A percentile compares a stretch with the other conserved stretches of the same genome.
phyloP scores from a whole-genome alignment of 2,888 invertebrate species.

The Nomada hirtipes region DNA sequence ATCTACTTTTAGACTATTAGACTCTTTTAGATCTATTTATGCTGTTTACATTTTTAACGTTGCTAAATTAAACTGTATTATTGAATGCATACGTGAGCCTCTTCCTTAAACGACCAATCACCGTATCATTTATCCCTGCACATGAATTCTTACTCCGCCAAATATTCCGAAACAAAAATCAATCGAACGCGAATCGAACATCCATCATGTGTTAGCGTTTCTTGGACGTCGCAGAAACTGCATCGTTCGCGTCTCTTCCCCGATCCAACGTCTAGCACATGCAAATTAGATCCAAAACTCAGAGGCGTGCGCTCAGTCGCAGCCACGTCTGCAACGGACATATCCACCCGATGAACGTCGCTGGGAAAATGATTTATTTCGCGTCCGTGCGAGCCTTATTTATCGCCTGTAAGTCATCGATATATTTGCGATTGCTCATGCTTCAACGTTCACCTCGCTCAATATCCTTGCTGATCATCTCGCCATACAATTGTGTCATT shows the following conservation, averaged over 20 bases:
- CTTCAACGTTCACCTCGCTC: conserved; percentile 24
- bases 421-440: conserved; percentile 34
- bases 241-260: conserved; percentile 32
- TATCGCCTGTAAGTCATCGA: conserved; percentile 33
- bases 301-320: conserved; percentile 28
- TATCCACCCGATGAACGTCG: conserved; percentile 18
- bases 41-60: too few relatives aligned
- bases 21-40: too few relatives aligned
- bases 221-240: conserved; percentile 35
- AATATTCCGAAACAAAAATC: not conserved
- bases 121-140: not conserved
- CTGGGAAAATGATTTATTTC: conserved; percentile 53
- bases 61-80: too few relatives aligned
- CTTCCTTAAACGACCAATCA: too few relatives aligned
- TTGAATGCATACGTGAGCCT: too few relatives aligned
- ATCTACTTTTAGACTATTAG: too few relatives aligned
- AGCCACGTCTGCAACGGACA: conserved; percentile 27
- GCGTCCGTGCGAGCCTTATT: conserved; percentile 31
- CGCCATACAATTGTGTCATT: too few relatives aligned
- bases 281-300: conserved; percentile 57
- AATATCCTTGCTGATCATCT: conserved; percentile 21
- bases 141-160: not conserved
- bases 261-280: conserved; percentile 44
- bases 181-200: conserved; percentile 10
- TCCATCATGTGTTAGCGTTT: conserved; percentile 27